Evolutionary conservation across 2,888 invertebrate genomes (phyloP).

Genomic region (Nowickia ferox): DNA sequence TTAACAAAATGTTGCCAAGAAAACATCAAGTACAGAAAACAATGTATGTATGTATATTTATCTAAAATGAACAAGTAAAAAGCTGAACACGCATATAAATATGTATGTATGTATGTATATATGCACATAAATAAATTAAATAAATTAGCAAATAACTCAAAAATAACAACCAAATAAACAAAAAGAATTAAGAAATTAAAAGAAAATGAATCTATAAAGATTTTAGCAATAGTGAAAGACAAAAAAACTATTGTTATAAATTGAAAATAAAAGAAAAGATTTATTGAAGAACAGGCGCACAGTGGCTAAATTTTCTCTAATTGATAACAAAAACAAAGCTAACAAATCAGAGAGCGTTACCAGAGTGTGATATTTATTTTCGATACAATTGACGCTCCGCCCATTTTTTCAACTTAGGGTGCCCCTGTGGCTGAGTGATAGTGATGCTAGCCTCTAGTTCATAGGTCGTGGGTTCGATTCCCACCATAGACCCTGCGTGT

Average conservation of each 20-base stretch:
- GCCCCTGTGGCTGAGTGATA: no score
- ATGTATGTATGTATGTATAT: conserved; percentile 4
- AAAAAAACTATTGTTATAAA: background rate
- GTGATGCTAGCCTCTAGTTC: no score
- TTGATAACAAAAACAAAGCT: no score
- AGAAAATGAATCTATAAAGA: background rate
- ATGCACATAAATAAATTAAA: background rate
- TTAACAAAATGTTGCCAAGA: conserved; percentile 1
- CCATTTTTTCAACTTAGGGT: no score
- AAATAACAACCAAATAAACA: background rate
- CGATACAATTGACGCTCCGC: no score
- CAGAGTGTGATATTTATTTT: no score
- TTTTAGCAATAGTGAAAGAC: background rate
- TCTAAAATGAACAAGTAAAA: background rate
- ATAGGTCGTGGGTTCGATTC: no score
- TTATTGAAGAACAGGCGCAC: background rate
- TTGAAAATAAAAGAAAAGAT: no score
- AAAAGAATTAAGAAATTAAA: background rate
- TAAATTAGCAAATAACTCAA: background rate
- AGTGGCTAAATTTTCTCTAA: background rate
- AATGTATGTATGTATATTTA: no score
- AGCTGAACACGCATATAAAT: background rate
- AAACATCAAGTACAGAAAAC: background rate
- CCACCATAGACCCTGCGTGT: no score
- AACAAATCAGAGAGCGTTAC: no score